Percentiles rank a stretch among this genome's conserved stretches.
These are phyloP conservation scores for Serinus canaria DNA, from an alignment of 2,113 vertebrate genomes.

Conservation along the genomic window DNA sequence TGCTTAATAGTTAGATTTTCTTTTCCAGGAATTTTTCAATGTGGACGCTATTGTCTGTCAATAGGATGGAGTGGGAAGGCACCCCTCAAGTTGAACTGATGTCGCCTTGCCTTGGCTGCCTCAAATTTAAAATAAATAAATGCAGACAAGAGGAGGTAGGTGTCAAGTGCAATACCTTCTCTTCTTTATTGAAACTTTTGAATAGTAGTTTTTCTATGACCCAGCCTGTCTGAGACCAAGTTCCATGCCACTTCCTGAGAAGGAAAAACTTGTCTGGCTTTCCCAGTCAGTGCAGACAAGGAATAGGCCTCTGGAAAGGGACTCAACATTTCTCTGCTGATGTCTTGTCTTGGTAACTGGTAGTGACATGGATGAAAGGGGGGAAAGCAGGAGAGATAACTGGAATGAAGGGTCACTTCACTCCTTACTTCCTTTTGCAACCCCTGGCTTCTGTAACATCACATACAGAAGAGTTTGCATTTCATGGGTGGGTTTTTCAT, in stretches of 20 bases:
- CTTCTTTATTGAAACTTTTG: not conserved
- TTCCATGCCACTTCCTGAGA: not conserved
- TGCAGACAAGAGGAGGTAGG: not conserved
- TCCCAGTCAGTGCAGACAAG: not conserved
- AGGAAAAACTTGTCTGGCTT: not conserved
- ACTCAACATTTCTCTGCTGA: not conserved
- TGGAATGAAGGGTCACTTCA: not conserved
- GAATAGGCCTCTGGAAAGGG: not conserved
- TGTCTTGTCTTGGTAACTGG: not conserved
- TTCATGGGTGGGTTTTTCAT: not conserved
- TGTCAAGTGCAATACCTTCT: not conserved
- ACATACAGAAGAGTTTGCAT: not conserved
- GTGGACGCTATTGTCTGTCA: not conserved
- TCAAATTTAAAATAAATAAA: not conserved
- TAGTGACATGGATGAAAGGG: not conserved
- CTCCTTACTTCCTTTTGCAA: not conserved
- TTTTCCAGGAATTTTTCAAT: not conserved
- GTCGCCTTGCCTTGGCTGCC: not conserved
- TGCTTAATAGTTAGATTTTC: not conserved
- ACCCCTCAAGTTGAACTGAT: not conserved
- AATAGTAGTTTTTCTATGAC: not conserved
- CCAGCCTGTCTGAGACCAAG: not conserved
- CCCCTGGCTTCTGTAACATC: not conserved
- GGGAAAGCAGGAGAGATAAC: not conserved
- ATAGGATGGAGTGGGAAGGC: not conserved